These are phyloP conservation scores for Phalacrocorax pelagicus DNA, from an alignment of 2,113 vertebrate genomes.

Conservation along the genomic window DNA sequence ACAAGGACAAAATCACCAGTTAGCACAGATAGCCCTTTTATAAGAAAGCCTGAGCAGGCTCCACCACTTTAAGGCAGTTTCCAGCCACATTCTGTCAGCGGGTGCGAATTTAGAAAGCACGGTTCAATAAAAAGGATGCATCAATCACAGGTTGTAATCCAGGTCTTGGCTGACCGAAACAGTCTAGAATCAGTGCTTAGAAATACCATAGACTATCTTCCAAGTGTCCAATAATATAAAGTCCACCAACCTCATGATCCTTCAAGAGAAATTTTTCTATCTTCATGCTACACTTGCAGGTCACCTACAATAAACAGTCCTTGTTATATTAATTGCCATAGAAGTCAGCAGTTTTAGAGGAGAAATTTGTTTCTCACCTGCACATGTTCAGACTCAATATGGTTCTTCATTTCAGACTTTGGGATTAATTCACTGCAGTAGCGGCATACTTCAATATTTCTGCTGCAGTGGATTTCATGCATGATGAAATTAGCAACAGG, in stretches of 20 bases:
- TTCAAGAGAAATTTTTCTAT: conserved; percentile 86
- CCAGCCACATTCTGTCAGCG: neutral
- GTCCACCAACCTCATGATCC: conserved; percentile 85
- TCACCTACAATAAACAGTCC: conserved; percentile 73
- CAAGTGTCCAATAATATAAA: neutral
- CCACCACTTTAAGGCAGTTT: neutral
- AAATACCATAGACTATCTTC: neutral
- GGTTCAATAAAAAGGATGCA: neutral
- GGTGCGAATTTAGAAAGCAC: neutral
- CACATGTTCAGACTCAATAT: conserved; percentile 85
- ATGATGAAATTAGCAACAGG: conserved; percentile 91
- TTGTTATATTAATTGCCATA: neutral
- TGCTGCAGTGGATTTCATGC: conserved; percentile 94
- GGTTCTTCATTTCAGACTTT: conserved; percentile 83
- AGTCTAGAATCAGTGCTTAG: neutral
- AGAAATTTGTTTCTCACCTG: conserved; percentile 71
- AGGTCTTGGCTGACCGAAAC: neutral
- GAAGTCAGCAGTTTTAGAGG: neutral
- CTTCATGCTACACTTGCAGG: conserved; percentile 90
- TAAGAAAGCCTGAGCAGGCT: neutral
- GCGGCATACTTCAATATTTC: conserved; percentile 88
- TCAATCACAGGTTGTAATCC: neutral
- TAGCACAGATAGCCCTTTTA: neutral
- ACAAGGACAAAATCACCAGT: neutral
- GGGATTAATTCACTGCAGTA: conserved; percentile 90